A percentile compares a stretch with the other conserved stretches of the same genome.
Conservation (phyloP, 1,140 invertebrate genomes). For the Pseudomyrmex cubaensis region DNA sequence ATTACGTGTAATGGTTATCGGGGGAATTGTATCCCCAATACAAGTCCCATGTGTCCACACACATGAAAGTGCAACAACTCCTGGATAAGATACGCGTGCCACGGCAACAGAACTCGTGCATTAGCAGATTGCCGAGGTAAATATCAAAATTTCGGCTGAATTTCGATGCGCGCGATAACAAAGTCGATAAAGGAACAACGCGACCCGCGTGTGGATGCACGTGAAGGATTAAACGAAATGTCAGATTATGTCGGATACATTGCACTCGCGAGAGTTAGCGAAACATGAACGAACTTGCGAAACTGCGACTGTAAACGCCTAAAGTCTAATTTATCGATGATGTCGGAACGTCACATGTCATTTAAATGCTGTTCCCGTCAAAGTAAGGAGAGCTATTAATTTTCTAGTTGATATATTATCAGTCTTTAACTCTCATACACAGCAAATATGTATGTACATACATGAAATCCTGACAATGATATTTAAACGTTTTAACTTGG, state of each 20-base stretch:
- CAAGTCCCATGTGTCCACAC: background rate
- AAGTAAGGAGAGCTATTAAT: constrained; percentile 2
- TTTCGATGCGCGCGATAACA: background rate
- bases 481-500: background rate
- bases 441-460: background rate
- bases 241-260: constrained; percentile 65
- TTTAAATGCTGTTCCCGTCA: constrained; percentile 2
- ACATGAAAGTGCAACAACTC: background rate
- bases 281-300: constrained; percentile 44
- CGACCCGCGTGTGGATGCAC: constrained; percentile 6
- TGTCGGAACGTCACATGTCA: background rate
- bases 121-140: constrained; percentile 40
- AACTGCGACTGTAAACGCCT: constrained; percentile 54
- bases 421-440: background rate
- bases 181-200: constrained; percentile 47
- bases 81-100: constrained; percentile 19
- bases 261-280: constrained; percentile 49
- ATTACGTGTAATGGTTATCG: constrained; percentile 2
- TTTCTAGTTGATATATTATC: background rate
- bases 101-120: constrained; percentile 28
- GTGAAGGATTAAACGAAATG: constrained; percentile 45
- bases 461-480: background rate
- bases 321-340: constrained; percentile 68
- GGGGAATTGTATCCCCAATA: background rate
- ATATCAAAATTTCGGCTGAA: constrained; percentile 40